Percentiles rank a stretch among this genome's conserved stretches.
These are phyloP conservation scores for Acanthosepion esculentum DNA, from an alignment of 2,888 invertebrate species.

Conservation along the genomic window DNA sequence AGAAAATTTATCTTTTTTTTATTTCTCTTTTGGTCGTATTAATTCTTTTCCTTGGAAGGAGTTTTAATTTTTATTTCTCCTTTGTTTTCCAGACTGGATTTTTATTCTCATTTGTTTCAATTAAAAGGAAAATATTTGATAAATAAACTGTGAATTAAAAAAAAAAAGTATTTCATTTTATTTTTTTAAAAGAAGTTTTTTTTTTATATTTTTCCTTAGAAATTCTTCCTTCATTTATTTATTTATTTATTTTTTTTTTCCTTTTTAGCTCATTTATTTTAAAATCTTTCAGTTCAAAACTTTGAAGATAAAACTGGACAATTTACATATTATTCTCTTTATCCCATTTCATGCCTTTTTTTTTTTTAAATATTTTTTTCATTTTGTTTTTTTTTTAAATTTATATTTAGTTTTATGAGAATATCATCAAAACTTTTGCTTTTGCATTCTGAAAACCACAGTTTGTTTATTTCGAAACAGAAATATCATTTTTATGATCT, in stretches of 20 bases:
- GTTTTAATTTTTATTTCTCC: background rate
- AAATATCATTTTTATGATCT: background rate
- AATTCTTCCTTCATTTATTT: background rate
- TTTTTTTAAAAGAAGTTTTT: no score
- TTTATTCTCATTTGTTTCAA: background rate
- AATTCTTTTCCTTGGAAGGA: background rate
- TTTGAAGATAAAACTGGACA: background rate
- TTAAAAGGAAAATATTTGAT: background rate
- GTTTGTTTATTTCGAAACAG: no score
- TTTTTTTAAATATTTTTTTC: background rate
- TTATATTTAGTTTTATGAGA: background rate
- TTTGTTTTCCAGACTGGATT: background rate
- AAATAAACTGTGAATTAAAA: background rate
- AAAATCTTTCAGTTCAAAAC: background rate
- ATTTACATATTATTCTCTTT: background rate
- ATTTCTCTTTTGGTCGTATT: background rate
- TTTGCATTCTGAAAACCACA: no score
- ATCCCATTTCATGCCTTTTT: background rate
- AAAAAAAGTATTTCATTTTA: background rate
- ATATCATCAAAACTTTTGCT: background rate
- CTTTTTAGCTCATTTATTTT: background rate
- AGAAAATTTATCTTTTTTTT: background rate
- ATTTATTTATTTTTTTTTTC: background rate
- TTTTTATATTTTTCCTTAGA: background rate
- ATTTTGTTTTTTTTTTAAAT: background rate